Conservation (phyloP, 2,797 vertebrate species). For the Siniperca undulata region DNA sequence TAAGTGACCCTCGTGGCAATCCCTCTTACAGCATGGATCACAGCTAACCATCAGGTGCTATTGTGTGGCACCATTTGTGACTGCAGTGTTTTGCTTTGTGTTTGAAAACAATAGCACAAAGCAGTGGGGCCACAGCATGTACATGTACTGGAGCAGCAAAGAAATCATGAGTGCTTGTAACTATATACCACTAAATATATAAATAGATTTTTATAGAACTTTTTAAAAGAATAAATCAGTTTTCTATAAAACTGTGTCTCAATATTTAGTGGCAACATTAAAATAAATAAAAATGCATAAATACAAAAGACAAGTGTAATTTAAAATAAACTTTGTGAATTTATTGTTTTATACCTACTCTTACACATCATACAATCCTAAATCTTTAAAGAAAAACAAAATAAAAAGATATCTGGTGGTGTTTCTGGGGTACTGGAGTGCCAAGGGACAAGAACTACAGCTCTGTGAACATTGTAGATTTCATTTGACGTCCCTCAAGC, state of each 20-base stretch:
- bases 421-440: slow-evolving; percentile 85
- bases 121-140: slow-evolving; percentile 20
- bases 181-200: neutral
- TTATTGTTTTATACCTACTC: slow-evolving; percentile 89
- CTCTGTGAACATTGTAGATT: slow-evolving; percentile 64
- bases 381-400: slow-evolving; percentile 79
- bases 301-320: slow-evolving; percentile 79
- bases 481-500: slow-evolving; percentile 59
- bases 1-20: neutral
- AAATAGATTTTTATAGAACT: neutral
- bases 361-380: slow-evolving; percentile 90
- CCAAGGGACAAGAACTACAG: slow-evolving; percentile 73
- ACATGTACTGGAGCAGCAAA: slow-evolving; percentile 4
- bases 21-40: neutral
- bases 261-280: neutral
- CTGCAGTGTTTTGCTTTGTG: slow-evolving; percentile 30
- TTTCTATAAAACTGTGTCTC: neutral
- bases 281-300: slow-evolving; percentile 46
- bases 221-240: neutral
- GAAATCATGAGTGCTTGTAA: slow-evolving; percentile 8
- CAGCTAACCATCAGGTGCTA: slow-evolving; percentile 19
- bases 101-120: slow-evolving; percentile 47
- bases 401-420: slow-evolving; percentile 82
- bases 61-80: slow-evolving; percentile 25
- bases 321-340: slow-evolving; percentile 92